Base-by-base conservation (phyloP, 2,113 vertebrate genomes). In the Diadophis punctatus region DNA sequence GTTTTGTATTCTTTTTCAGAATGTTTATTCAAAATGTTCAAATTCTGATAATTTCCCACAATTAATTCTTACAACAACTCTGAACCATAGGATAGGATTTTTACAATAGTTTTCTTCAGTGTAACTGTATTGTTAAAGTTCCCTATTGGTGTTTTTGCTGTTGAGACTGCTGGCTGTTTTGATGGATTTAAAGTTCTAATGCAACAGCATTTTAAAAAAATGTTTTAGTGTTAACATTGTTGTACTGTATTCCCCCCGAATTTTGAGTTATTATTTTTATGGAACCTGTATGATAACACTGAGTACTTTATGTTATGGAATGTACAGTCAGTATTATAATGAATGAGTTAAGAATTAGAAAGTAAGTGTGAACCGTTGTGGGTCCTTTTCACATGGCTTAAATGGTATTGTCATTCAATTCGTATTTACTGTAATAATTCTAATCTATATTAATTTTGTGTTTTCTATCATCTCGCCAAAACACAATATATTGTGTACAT, bases 401-500 rank as follows among this genome's bases (percentile, higher is more conserved):
- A 46, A 30, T 95, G 94, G 94, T 97, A 94, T 97, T 96, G 93
- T 95, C 96, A 60, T 95, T 56, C 86, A 95, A 93, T 89, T 89
- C 92, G 88, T 96, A 49, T 93, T 96, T 94, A 89, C 93, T 94
- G 92, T 92, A 94, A 95, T 94, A 88, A 94, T 95, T 94, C 88
- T 92, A 96, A 93, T 95, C 93, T 93, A 39, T 96, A 94, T 95
- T 88, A 93, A 95, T 94, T 95, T 84, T 53, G 96, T 97, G 96
- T 98, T 98, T 97, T 96, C 96, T 94, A 0, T 95, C 95, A 95
- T 92, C 92, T 95, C 97, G 96, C 96, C 95, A 98, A 97, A 98
- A 97, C 97, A 97, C 97, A 96, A 94, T 96, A 90, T 68, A 68
- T 25, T 89, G 94, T 98, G 95, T 98, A 97, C 86, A 97, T 97